Conservation (phyloP, 1,140 invertebrate species). For the Bilobella aurantiaca region DNA sequence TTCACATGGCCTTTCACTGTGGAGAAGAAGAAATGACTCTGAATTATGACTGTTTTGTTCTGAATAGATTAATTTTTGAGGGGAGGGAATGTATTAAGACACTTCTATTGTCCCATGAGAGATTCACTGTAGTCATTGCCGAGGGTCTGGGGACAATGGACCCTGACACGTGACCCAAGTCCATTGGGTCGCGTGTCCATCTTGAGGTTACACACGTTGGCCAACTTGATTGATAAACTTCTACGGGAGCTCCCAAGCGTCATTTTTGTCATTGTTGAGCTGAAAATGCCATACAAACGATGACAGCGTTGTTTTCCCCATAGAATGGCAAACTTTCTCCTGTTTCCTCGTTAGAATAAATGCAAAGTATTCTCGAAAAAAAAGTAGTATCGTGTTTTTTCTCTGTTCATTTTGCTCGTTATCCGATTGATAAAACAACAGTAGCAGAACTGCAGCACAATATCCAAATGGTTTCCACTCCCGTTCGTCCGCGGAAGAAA, state of each 20-base stretch:
- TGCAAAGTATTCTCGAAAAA: no score
- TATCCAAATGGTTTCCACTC: no score
- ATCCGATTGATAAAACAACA: no score
- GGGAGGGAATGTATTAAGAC: neutral
- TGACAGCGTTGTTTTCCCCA: neutral
- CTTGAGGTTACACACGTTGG: neutral
- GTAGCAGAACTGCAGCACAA: no score
- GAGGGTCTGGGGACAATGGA: constrained; percentile 18
- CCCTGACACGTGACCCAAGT: constrained; percentile 27
- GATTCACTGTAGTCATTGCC: neutral
- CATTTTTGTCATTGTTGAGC: neutral
- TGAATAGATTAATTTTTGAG: constrained; percentile 9
- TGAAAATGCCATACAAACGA: neutral
- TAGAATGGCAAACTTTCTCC: no score
- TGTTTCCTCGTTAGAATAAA: no score
- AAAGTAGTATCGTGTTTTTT: no score
- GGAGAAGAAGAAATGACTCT: neutral
- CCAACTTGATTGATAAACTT: neutral
- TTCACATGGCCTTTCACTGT: no score
- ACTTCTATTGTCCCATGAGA: neutral
- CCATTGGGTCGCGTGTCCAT: constrained; percentile 27
- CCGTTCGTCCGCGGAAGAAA: no score
- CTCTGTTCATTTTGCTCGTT: no score
- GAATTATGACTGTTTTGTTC: neutral
- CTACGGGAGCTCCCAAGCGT: no score